These are phyloP conservation scores for Clupea harengus DNA, from an alignment of 2,113 vertebrate species.

Conservation along the genomic window DNA sequence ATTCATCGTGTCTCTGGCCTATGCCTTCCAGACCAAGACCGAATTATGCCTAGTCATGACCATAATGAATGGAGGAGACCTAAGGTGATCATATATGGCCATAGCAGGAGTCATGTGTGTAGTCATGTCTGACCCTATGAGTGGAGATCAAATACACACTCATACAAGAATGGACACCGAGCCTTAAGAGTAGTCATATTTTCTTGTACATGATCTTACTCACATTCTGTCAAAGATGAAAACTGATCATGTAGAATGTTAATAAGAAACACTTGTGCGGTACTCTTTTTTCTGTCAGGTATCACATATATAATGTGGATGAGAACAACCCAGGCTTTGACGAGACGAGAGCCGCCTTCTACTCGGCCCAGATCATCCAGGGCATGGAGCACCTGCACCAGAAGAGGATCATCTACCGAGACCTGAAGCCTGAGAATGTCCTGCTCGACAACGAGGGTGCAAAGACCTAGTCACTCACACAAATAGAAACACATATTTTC, in stretches of 20 bases:
- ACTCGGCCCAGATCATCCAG: conserved; percentile 77
- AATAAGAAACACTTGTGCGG: too few relatives aligned
- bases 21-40: conserved; percentile 60
- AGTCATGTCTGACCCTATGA: neutral
- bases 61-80: conserved; percentile 67
- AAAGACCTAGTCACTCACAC: neutral
- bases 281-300: conserved; percentile 56
- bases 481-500: neutral
- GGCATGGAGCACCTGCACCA: conserved; percentile 79
- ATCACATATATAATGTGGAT: conserved; percentile 78
- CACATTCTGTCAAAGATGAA: neutral
- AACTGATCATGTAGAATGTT: neutral
- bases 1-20: conserved; percentile 64
- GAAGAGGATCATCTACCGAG: conserved; percentile 76
- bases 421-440: conserved; percentile 66
- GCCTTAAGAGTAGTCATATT: neutral
- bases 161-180: neutral
- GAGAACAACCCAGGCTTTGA: conserved; percentile 76
- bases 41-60: conserved; percentile 65
- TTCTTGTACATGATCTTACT: neutral
- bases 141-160: neutral
- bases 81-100: conserved; percentile 63
- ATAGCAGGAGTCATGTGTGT: neutral
- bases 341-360: conserved; percentile 72
- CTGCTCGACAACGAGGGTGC: conserved; percentile 64